Percentiles rank a stretch among this genome's conserved stretches.
These are phyloP conservation scores for Nicator chloris DNA, from an alignment of 2,113 vertebrate genomes.

Conservation along the genomic window DNA sequence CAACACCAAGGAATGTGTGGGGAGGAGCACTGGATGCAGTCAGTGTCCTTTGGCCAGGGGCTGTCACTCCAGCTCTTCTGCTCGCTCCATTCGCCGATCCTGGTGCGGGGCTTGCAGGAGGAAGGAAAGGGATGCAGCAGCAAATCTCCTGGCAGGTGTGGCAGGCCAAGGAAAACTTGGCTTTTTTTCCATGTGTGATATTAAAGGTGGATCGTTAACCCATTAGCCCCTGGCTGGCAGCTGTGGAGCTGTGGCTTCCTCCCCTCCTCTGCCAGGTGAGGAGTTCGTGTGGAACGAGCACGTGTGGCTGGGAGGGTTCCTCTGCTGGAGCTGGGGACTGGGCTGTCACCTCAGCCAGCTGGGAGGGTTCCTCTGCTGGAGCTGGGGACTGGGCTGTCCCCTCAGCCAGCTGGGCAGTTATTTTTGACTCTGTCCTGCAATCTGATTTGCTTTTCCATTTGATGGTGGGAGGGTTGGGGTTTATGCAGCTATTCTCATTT, in stretches of 20 bases:
- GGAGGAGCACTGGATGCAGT: background rate
- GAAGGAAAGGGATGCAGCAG: background rate
- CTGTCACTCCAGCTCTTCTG: background rate
- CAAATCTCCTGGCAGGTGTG: background rate
- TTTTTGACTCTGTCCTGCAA: background rate
- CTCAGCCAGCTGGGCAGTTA: background rate
- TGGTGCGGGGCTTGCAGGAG: background rate
- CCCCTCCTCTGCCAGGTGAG: background rate
- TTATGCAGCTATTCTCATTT: background rate
- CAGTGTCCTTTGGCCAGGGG: background rate
- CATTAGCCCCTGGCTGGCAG: background rate
- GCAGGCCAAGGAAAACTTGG: background rate
- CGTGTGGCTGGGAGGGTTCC: background rate
- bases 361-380: background rate
- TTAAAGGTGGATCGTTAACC: background rate
- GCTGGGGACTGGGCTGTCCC: background rate
- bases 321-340: background rate
- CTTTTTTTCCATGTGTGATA: background rate
- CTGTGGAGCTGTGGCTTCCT: background rate
- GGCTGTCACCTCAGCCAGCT: background rate
- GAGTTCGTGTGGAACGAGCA: background rate
- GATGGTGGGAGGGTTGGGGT: background rate
- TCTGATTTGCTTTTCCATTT: background rate
- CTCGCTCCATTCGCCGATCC: background rate
- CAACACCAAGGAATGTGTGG: background rate